Base-by-base conservation (phyloP, 2,888 invertebrate species). In the Heliconius charithonia region DNA sequence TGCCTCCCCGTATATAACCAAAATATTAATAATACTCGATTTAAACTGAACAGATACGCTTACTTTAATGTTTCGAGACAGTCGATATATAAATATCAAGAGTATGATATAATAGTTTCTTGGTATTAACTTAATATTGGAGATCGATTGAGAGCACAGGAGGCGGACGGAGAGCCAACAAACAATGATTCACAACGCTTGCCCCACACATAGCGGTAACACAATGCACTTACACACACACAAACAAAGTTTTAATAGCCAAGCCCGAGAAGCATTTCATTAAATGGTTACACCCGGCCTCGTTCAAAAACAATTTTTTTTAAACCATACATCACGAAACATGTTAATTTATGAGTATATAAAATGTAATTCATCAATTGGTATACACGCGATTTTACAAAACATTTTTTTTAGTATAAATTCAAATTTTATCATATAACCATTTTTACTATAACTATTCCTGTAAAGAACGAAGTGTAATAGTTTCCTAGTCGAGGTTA, bases 401-500 rank as follows among this genome's bases (percentile, higher is more conserved):
- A 27, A 27, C 10, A 1, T 56, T 56, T 22, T 59, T 7, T 59
- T n/a, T 22, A 66, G 4, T 66, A 66, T 32, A 19, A 66, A 37
- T 37, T 3, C 3, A 16, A 4, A 22, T 22, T 66, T n/a, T 25
- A 69, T 13, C 25, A 12, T n/a, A 29, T n/a, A 32, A 32, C 29
- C 13, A 22, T n/a, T 51, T 56, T 32, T 45, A 41, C 66, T 56
- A 66, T 65, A 59, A 66, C 71, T 86, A 89, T 86, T 87, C 85
- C 80, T 88, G 87, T 85, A 85, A 79, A 81, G 86, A 87, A 88
- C 86, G 84, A 85, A 86, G 79, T 86, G 85, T 86, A 87, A 89
- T 86, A 83, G 87, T 83, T 84, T 85, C 85, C 85, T 83, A 83
- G 79, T 83, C 81, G 86, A 83, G 84, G 82, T 85, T 82, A 86